Percentiles rank a stretch among this genome's conserved stretches.
These are phyloP conservation scores for Drosophila biarmipes DNA, from an alignment of 1,140 invertebrate species.

Conservation along the genomic window DNA sequence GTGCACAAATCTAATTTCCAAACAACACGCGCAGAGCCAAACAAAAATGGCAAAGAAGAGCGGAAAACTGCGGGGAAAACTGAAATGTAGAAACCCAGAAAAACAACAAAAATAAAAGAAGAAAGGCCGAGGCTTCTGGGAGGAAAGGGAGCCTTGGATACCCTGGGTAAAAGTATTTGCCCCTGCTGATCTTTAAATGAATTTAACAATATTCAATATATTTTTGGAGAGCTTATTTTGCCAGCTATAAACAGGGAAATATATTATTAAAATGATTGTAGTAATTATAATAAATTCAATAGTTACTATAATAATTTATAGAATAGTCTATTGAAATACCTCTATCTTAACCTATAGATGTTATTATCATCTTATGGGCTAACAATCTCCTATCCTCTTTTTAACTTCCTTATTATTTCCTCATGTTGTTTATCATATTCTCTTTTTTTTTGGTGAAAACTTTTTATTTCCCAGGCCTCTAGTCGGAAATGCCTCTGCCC, in stretches of 20 bases:
- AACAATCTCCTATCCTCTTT: too few relatives aligned
- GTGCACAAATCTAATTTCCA: constrained; percentile 82
- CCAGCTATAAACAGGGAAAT: too few relatives aligned
- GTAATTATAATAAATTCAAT: too few relatives aligned
- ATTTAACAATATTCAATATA: not conserved
- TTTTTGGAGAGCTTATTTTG: too few relatives aligned
- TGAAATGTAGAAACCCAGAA: constrained; percentile 27
- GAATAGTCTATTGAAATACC: too few relatives aligned
- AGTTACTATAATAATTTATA: too few relatives aligned
- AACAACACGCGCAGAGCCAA: constrained; percentile 67
- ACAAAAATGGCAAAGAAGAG: constrained; percentile 13
- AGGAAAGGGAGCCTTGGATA: constrained; percentile 15
- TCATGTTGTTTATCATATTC: too few relatives aligned
- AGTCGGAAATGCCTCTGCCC: not conserved
- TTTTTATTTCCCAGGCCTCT: not conserved
- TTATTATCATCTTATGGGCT: too few relatives aligned
- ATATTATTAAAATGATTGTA: not conserved
- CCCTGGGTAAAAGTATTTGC: not conserved
- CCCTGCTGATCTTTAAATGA: not conserved
- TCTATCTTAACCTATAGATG: too few relatives aligned
- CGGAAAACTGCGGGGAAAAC: constrained; percentile 20
- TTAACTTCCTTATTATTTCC: too few relatives aligned
- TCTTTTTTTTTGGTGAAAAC: too few relatives aligned
- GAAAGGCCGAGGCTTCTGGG: not conserved
- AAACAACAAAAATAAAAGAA: constrained; percentile 8